Evolutionary conservation across 2,113 vertebrate genomes (phyloP).

Genomic region (Carollia perspicillata): DNA sequence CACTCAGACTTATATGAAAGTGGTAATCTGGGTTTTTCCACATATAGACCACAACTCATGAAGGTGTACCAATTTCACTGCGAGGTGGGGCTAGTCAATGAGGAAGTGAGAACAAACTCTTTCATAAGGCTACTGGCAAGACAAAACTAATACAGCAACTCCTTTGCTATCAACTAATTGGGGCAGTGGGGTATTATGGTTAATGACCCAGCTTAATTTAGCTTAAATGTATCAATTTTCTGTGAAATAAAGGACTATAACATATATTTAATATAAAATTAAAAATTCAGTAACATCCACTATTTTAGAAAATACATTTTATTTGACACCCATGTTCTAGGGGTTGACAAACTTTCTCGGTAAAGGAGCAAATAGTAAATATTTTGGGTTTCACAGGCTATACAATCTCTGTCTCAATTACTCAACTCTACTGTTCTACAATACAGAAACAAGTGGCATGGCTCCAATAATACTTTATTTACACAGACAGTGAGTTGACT

Average conservation of each 20-base stretch:
- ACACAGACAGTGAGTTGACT: background rate
- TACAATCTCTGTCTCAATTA: background rate
- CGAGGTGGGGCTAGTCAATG: background rate
- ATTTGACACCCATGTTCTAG: background rate
- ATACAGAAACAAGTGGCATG: background rate
- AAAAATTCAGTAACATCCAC: background rate
- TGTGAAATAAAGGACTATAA: background rate
- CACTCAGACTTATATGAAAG: background rate
- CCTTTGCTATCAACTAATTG: background rate
- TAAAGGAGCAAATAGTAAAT: background rate
- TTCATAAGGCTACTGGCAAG: background rate
- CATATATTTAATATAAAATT: background rate
- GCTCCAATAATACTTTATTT: constrained; percentile 5
- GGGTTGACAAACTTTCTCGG: background rate
- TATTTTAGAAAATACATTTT: background rate
- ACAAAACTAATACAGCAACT: background rate
- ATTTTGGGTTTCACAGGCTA: background rate
- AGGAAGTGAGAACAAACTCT: background rate
- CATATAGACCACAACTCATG: background rate
- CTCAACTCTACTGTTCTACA: background rate
- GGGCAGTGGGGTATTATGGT: background rate
- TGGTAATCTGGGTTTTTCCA: background rate
- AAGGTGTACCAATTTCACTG: background rate
- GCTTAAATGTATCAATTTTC: background rate
- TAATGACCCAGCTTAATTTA: background rate